These are phyloP conservation scores for Craseonycteris thonglongyai DNA, from an alignment of 2,113 vertebrate genomes.

Conservation along the genomic window DNA sequence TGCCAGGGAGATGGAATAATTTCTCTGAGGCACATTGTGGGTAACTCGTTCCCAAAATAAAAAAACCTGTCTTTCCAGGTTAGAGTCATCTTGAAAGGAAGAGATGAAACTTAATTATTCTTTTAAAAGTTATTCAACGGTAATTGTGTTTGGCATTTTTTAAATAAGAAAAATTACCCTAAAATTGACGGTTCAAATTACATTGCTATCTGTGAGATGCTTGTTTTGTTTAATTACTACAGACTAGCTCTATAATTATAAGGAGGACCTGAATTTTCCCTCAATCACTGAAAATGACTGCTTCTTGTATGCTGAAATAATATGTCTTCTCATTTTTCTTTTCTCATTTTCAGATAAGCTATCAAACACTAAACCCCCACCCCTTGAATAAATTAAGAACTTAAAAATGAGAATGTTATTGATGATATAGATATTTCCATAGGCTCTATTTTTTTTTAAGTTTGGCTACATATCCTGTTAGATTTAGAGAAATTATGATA, in stretches of 20 bases:
- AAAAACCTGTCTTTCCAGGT: neutral
- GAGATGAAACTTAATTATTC: neutral
- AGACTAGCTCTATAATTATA: neutral
- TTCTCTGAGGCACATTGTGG: neutral
- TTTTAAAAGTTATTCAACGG: neutral
- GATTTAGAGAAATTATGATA: neutral
- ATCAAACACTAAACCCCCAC: neutral
- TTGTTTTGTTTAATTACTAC: slow-evolving; percentile 23
- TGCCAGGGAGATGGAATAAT: neutral
- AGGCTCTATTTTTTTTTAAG: neutral
- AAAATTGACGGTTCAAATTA: neutral
- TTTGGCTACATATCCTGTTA: neutral
- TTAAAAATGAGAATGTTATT: neutral
- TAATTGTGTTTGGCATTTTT: slow-evolving; percentile 6
- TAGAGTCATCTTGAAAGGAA: neutral
- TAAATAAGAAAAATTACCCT: slow-evolving; percentile 18
- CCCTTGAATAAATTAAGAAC: neutral
- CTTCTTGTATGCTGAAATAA: neutral
- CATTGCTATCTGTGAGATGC: slow-evolving; percentile 1
- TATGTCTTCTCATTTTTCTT: neutral
- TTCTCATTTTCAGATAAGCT: slow-evolving; percentile 14
- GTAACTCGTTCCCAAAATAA: neutral
- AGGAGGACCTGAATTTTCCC: neutral
- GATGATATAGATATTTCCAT: neutral
- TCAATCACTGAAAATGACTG: neutral